Conservation (phyloP, 2,797 vertebrate species). For the Meriones psammophilus region DNA sequence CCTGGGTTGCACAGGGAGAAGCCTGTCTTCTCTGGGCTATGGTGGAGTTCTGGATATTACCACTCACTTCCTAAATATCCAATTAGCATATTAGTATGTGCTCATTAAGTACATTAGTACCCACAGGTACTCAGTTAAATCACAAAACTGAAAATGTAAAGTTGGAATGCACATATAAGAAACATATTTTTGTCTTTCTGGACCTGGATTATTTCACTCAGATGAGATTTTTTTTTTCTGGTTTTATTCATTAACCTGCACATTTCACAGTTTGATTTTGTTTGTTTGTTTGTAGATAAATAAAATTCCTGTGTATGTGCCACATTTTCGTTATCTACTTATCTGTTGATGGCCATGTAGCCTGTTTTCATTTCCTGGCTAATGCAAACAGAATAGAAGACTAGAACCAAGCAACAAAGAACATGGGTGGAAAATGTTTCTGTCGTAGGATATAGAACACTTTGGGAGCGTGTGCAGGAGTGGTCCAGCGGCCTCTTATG, state of each 20-base stretch:
- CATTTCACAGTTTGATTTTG: neutral
- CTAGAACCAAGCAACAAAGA: neutral
- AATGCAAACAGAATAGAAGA: neutral
- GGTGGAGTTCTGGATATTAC: neutral
- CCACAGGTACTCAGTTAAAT: neutral
- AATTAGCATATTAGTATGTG: neutral
- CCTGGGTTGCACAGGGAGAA: neutral
- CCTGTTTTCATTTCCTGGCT: neutral
- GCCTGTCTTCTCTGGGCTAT: neutral
- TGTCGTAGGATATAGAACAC: too few species aligned
- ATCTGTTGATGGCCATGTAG: neutral
- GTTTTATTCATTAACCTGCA: neutral
- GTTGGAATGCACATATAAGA: neutral
- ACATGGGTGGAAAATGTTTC: neutral
- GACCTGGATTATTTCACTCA: neutral
- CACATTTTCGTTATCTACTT: neutral
- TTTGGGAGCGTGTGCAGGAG: neutral
- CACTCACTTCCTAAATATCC: neutral
- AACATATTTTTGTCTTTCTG: neutral
- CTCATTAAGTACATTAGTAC: neutral
- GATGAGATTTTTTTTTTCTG: neutral
- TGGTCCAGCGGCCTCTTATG: neutral
- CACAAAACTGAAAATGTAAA: neutral
- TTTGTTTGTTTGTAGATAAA: neutral
- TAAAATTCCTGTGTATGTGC: neutral